Evolutionary conservation across 2,797 vertebrate species (phyloP), one percentile per base, ranked within the genome.

Genomic region (Sparus aurata): DNA sequence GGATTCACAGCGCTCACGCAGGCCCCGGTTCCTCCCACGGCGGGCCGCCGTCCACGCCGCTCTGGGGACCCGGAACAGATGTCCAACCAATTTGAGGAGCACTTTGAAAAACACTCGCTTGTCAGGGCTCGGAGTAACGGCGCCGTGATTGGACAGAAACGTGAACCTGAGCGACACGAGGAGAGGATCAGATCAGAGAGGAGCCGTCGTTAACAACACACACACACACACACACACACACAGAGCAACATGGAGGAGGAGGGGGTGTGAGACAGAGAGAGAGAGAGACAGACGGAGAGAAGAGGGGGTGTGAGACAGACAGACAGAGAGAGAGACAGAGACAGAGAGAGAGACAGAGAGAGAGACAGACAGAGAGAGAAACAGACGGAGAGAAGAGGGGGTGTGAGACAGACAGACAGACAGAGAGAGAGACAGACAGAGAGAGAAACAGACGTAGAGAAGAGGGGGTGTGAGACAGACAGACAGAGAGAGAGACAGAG

Each of bases 31-130:
- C 77, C 74, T 75, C 77, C 81, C 78, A 57, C 18, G 47, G 70
- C 30, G 70, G 79, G 64, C 58, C 16, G 49, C 1, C 47, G 82
- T 80, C 82, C 81, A 79, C 77, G 73, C 27, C 76, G 63, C 83
- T 88, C 87, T 64, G 75, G 83, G 82, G 91, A 89, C 69, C 69
- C 16, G 50, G 20, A 84, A 79, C 89, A 91, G 86, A 89, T 91
- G 84, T 85, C 85, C 62, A n/a, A 69, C 43, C 84, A 81, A 79
- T 91, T 82, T 87, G 74, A 75, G 73, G 67, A 70, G 22, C 77
- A 79, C 73, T 80, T 69, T 78, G 79, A 27, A 73, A 84, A 80
- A 82, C 78, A 27, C 71, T 71, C n/a, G 12, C 54, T 78, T 78
- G 82, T 83, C 68, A 70, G 73, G 62, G 71, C 67, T 70, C 17